Evolutionary conservation across 2,888 invertebrate species (phyloP).

Genomic region (Mimas tiliae): DNA sequence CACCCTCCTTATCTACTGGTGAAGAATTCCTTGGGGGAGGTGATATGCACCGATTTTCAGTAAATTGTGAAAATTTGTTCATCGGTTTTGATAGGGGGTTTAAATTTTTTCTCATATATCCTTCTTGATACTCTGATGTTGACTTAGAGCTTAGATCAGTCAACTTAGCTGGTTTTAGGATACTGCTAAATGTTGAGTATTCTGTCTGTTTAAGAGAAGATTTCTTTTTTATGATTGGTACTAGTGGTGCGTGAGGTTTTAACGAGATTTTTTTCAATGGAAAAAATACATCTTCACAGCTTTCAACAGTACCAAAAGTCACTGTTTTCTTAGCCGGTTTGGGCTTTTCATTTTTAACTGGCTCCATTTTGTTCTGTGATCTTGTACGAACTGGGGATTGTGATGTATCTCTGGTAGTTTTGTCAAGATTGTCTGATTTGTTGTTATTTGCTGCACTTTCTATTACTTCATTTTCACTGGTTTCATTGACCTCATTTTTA

Average conservation of each 20-base stretch:
- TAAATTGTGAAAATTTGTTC: conserved; percentile 78
- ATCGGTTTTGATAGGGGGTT: conserved; percentile 78
- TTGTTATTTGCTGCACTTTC: conserved; percentile 47
- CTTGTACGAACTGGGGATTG: conserved; percentile 78
- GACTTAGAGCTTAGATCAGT: conserved; percentile 86
- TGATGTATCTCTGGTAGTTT: conserved; percentile 56
- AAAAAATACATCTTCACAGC: conserved; percentile 85
- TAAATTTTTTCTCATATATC: conserved; percentile 75
- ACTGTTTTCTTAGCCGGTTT: conserved; percentile 86
- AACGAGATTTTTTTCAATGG: conserved; percentile 83
- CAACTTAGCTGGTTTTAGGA: conserved; percentile 86
- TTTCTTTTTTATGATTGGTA: conserved; percentile 87
- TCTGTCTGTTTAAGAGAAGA: conserved; percentile 83
- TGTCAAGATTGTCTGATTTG: conserved; percentile 55
- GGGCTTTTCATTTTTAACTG: conserved; percentile 70
- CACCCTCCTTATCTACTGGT: conserved; percentile 68
- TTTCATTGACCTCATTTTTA: conserved; percentile 63
- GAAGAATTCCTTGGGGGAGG: conserved; percentile 75
- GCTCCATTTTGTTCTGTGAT: conserved; percentile 82
- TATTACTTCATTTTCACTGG: conserved; percentile 60
- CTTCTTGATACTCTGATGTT: conserved; percentile 78
- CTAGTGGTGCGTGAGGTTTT: conserved; percentile 85
- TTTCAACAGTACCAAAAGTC: conserved; percentile 87
- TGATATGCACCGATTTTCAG: conserved; percentile 75
- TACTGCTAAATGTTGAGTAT: conserved; percentile 84